A percentile compares a stretch with the other conserved stretches of the same genome.
Conservation (phyloP, 2,797 vertebrate species). For the Macrochelys suwanniensis region DNA sequence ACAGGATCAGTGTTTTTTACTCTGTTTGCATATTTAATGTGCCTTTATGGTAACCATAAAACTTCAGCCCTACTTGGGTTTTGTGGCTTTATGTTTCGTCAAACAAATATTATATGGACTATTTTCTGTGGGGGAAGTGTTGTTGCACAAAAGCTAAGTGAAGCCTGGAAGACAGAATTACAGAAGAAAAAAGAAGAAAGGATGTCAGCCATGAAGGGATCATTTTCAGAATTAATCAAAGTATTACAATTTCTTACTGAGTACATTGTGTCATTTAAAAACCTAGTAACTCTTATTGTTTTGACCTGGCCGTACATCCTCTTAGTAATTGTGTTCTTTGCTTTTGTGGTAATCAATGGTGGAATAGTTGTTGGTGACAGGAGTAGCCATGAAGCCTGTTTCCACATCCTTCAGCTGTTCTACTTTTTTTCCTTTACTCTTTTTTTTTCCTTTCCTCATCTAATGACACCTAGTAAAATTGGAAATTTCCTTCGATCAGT, state of each 20-base stretch:
- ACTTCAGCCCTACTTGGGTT: slow-evolving; percentile 91
- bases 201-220: slow-evolving; percentile 78
- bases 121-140: slow-evolving; percentile 92
- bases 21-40: slow-evolving; percentile 97
- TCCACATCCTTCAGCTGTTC: slow-evolving; percentile 94
- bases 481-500: slow-evolving; percentile 86
- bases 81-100: slow-evolving; percentile 94
- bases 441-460: slow-evolving; percentile 89
- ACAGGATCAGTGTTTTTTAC: slow-evolving; percentile 95
- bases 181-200: slow-evolving; percentile 92
- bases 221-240: slow-evolving; percentile 80
- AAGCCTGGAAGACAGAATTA: slow-evolving; percentile 89
- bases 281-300: slow-evolving; percentile 80
- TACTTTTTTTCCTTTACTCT: slow-evolving; percentile 93
- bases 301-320: slow-evolving; percentile 90
- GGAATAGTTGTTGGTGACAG: slow-evolving; percentile 95
- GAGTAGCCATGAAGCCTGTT: slow-evolving; percentile 91
- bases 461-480: slow-evolving; percentile 84
- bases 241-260: slow-evolving; percentile 82
- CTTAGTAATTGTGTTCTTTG: slow-evolving; percentile 83
- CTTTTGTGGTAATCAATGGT: slow-evolving; percentile 88
- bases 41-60: slow-evolving; percentile 93
- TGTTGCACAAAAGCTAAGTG: slow-evolving; percentile 88
- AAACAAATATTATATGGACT: slow-evolving; percentile 96
- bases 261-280: slow-evolving; percentile 81